Base-by-base conservation (phyloP, 2,888 invertebrate species). In the Papilio demoleus region DNA sequence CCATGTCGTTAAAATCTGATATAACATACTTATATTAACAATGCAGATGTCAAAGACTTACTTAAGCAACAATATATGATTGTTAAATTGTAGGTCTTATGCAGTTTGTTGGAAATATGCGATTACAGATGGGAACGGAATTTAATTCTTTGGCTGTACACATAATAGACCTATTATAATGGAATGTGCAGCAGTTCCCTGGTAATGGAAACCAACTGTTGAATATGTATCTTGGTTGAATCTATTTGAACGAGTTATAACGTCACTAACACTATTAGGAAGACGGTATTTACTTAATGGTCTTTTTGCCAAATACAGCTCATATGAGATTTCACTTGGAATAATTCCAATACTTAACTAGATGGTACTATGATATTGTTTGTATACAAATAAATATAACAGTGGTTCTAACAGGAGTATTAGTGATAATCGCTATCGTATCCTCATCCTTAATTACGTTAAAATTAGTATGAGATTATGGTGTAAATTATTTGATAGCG, bases 181-280 rank as follows among this genome's bases (percentile, higher is more conserved):
- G n/a, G n/a, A 56, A 31, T 56, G 9, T 56, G 31, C 31, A 53
- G n/a, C 53, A 31, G 1, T 17, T 56, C 31, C 9, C 9, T 8
- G 24, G 17, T 56, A 56, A 56, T 31, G 31, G n/a, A 56, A 56
- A 31, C 53, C 53, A 56, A 31, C 53, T 60, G 60, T n/a, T 60
- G 38, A 60, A 60, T 60, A 60, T 60, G 60, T 22, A 60, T 40
- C 9, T 40, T 24, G 24, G 60, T 60, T 24, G 60, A 60, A 38
- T 60, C 40, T 60, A 60, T n/a, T 60, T 60, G 38, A 22, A 38
- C 38, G 60, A 14, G 40, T 59, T 34, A 36, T 36, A 27, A 27
- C 27, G n/a, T 31, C 53, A 56, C 53, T 31, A 31, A 56, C n/a
- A 17, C 31, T 56, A 56, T 31, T 56, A 56, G 31, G 31, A 31